Evolutionary conservation across 2,797 vertebrate species (phyloP).

Genomic region (Lateolabrax maculatus): DNA sequence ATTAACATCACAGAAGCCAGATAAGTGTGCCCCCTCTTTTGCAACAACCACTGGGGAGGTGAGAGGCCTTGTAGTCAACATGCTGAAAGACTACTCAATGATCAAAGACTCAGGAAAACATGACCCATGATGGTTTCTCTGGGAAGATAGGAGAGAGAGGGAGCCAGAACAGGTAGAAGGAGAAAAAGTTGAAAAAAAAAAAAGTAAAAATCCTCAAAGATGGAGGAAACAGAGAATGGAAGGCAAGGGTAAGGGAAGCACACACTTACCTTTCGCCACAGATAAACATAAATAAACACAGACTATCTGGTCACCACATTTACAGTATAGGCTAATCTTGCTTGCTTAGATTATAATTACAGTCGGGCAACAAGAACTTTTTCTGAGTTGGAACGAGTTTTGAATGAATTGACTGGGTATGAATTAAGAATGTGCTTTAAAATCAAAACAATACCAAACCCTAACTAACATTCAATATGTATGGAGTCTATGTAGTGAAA

Average conservation of each 20-base stretch:
- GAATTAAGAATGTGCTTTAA: neutral
- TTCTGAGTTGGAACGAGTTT: neutral
- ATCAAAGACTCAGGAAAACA: slow-evolving; percentile 81
- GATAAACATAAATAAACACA: too few species aligned
- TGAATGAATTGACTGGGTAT: neutral
- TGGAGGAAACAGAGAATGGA: slow-evolving; percentile 24
- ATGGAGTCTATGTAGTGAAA: neutral
- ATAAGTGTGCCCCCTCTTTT: slow-evolving; percentile 80
- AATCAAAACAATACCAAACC: neutral
- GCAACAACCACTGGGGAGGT: slow-evolving; percentile 80
- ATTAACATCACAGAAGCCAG: slow-evolving; percentile 82
- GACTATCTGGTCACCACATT: slow-evolving; percentile 16
- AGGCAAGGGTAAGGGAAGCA: slow-evolving; percentile 44
- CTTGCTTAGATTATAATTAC: neutral
- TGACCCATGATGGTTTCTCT: slow-evolving; percentile 77
- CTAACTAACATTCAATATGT: neutral
- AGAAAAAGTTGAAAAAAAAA: slow-evolving; percentile 73
- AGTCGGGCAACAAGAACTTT: neutral
- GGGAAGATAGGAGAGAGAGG: slow-evolving; percentile 67
- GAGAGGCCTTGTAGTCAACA: slow-evolving; percentile 83
- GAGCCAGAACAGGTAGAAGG: slow-evolving; percentile 68
- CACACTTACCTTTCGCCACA: slow-evolving; percentile 62
- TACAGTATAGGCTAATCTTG: slow-evolving; percentile 1
- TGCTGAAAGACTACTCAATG: slow-evolving; percentile 80
- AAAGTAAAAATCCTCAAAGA: slow-evolving; percentile 59